Conservation (phyloP, 2,797 vertebrate species). For the Heliangelus exortis region DNA sequence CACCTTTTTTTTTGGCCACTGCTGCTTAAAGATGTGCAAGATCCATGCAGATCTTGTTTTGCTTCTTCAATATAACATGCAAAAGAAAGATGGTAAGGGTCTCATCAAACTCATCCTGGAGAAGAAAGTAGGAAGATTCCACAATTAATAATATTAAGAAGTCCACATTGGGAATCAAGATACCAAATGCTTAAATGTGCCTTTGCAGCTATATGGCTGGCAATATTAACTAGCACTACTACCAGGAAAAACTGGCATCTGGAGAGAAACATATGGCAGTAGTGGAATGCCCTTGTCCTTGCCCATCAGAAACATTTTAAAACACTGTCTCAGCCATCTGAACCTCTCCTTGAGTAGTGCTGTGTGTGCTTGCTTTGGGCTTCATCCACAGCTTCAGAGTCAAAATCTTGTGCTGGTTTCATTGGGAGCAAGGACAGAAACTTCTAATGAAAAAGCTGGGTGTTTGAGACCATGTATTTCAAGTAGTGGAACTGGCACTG, state of each 20-base stretch:
- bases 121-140: neutral
- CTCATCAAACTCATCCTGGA: neutral
- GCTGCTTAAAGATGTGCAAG: neutral
- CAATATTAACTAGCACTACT: neutral
- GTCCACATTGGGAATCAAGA: neutral
- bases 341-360: neutral
- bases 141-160: neutral
- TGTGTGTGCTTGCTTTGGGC: neutral
- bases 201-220: neutral
- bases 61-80: neutral
- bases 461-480: neutral
- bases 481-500: neutral
- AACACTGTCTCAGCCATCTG: rapidly evolving
- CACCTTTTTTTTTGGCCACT: neutral
- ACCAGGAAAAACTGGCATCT: neutral
- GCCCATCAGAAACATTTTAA: neutral
- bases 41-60: neutral
- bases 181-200: neutral
- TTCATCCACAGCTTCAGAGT: neutral
- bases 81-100: neutral
- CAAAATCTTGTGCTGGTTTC: neutral
- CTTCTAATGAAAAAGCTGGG: neutral
- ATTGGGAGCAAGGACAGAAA: neutral
- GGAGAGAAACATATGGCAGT: neutral
- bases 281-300: neutral